These are phyloP conservation scores for Passer domesticus DNA, from an alignment of 2,113 vertebrate species.

Conservation along the genomic window DNA sequence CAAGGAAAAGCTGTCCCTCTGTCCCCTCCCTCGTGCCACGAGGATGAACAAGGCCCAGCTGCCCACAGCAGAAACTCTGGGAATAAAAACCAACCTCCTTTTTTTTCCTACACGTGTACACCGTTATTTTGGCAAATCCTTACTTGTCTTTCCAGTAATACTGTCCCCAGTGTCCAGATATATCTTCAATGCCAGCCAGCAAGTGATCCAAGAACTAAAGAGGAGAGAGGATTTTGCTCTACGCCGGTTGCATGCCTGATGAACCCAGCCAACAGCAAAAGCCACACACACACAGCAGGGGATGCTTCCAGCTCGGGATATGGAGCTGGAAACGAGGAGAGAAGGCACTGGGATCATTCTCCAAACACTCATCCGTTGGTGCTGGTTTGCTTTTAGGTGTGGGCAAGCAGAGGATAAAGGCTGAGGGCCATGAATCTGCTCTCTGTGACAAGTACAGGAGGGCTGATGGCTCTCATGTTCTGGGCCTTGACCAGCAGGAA, in stretches of 20 bases:
- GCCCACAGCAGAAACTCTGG: neutral
- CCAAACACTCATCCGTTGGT: neutral
- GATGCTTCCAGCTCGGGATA: neutral
- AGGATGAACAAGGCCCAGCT: neutral
- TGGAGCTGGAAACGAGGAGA: neutral
- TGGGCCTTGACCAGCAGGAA: neutral
- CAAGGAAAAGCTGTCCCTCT: neutral
- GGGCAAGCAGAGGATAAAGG: neutral
- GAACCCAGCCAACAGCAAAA: neutral
- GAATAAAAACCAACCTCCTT: slow-evolving; percentile 15
- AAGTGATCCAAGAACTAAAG: slow-evolving; percentile 84
- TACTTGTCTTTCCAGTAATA: slow-evolving; percentile 91
- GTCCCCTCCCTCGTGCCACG: neutral
- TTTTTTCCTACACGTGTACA: neutral
- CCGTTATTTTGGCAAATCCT: slow-evolving; percentile 53
- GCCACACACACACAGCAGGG: neutral
- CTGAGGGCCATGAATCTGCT: neutral
- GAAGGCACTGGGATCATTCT: neutral
- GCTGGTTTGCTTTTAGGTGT: neutral
- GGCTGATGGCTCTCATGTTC: neutral
- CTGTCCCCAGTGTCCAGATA: slow-evolving; percentile 85
- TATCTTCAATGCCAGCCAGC: slow-evolving; percentile 84
- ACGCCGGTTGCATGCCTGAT: neutral
- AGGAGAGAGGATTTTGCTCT: slow-evolving; percentile 53
- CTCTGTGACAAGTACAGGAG: neutral